Percentiles rank a stretch among this genome's conserved stretches.
Conservation (phyloP, 2,888 invertebrate genomes). For the Alcis repandata region DNA sequence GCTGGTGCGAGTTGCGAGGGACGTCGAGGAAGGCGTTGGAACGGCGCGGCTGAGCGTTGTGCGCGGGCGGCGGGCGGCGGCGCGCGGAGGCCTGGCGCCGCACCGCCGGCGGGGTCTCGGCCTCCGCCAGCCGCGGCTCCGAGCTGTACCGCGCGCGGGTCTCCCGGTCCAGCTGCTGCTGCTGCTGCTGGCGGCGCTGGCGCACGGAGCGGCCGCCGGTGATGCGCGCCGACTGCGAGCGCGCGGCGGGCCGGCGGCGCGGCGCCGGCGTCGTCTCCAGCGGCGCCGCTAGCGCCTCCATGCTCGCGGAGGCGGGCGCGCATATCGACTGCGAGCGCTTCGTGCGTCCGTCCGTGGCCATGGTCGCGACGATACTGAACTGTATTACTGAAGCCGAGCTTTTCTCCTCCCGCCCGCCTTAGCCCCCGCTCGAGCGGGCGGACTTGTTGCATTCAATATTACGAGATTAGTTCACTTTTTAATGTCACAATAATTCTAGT, state of each 20-base stretch:
- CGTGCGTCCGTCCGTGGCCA: constrained; percentile 89
- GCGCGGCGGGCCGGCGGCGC: constrained; percentile 89
- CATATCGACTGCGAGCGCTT: constrained; percentile 92
- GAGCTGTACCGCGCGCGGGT: constrained; percentile 88
- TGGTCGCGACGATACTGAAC: constrained; percentile 84
- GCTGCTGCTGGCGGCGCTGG: constrained; percentile 77
- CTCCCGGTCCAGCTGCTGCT: constrained; percentile 81
- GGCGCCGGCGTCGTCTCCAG: constrained; percentile 86
- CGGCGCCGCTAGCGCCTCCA: constrained; percentile 88
- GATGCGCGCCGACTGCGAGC: constrained; percentile 91
- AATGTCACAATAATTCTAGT: constrained; percentile 68
- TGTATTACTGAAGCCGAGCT: constrained; percentile 29
- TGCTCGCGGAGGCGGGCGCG: constrained; percentile 89
- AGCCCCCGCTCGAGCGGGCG: constrained; percentile 56
- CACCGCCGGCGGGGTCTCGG: constrained; percentile 89
- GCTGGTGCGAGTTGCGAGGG: constrained; percentile 77
- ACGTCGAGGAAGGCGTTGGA: constrained; percentile 91
- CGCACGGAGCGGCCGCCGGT: constrained; percentile 88
- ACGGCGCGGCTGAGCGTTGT: constrained; percentile 86
- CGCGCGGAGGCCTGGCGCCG: constrained; percentile 88
- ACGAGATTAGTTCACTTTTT: constrained; percentile 68
- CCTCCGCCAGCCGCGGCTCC: constrained; percentile 89
- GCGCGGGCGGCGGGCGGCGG: constrained; percentile 81
- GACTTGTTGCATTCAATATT: constrained; percentile 79
- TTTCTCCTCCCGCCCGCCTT: constrained; percentile 54